Conservation (phyloP, 2,888 invertebrate species). For the Patella pellucida region DNA sequence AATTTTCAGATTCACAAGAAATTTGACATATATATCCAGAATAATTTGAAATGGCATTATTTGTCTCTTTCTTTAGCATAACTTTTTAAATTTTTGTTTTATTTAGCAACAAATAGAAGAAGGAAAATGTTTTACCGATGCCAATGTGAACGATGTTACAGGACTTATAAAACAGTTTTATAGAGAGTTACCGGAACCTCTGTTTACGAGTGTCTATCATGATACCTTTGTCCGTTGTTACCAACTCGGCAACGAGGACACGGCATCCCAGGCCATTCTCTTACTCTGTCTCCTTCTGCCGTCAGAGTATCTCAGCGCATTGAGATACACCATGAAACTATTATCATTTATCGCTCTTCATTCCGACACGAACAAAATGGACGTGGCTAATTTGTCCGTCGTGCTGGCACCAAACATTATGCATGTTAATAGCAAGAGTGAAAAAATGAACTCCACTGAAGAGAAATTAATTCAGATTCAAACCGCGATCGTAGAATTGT, state of each 20-base stretch:
- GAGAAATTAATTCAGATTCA: constrained; percentile 65
- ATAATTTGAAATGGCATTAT: no score
- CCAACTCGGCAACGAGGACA: constrained; percentile 60
- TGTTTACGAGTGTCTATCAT: constrained; percentile 82
- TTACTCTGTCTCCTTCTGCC: constrained; percentile 82
- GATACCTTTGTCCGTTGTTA: constrained; percentile 79
- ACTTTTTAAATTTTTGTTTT: constrained; percentile 15
- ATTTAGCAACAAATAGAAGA: constrained; percentile 80
- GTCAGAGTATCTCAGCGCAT: constrained; percentile 81
- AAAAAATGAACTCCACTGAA: constrained; percentile 63
- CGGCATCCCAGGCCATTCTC: constrained; percentile 76
- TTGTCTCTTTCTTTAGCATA: not conserved
- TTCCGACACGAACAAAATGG: constrained; percentile 85
- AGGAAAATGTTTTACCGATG: constrained; percentile 79
- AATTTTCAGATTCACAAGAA: no score
- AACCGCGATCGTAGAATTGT: constrained; percentile 75
- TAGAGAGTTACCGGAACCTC: constrained; percentile 86
- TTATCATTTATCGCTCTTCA: constrained; percentile 80
- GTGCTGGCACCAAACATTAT: constrained; percentile 89
- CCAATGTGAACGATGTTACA: constrained; percentile 86
- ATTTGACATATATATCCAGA: no score
- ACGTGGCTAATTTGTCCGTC: constrained; percentile 85
- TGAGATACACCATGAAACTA: constrained; percentile 84
- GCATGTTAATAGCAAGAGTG: constrained; percentile 76
- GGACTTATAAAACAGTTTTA: constrained; percentile 88